Conservation (phyloP, 2,113 vertebrate species). For the Climacteris rufus region DNA sequence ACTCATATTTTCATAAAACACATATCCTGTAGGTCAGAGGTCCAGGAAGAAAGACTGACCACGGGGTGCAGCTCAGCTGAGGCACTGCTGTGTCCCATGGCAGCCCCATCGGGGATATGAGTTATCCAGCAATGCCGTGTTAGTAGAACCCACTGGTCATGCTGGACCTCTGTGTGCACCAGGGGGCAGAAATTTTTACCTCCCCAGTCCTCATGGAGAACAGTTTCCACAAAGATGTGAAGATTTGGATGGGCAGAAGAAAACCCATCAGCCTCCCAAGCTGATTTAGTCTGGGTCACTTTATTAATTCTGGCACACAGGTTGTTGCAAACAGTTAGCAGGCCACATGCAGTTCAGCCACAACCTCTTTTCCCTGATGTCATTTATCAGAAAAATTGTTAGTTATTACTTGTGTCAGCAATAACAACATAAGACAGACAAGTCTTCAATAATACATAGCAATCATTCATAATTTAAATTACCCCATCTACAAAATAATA, state of each 20-base stretch:
- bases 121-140: fast-evolving
- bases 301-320: neutral
- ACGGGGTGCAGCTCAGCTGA: neutral
- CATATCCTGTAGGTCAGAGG: neutral
- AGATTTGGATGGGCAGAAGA: neutral
- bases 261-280: neutral
- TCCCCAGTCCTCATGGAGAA: neutral
- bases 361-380: neutral
- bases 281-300: neutral
- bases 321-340: neutral
- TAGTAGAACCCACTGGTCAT: neutral
- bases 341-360: neutral
- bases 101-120: neutral
- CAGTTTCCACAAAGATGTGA: neutral
- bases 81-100: neutral
- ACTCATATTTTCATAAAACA: neutral
- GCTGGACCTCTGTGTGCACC: neutral
- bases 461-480: constrained; percentile 34
- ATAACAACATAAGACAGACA: neutral
- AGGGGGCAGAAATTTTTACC: neutral
- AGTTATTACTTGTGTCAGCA: neutral
- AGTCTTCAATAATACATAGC: constrained; percentile 22
- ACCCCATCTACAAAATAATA: neutral
- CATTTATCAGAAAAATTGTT: constrained; percentile 5
- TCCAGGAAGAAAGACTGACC: neutral